Evolutionary conservation across 2,113 vertebrate species (phyloP).

Genomic region (Condylura cristata): DNA sequence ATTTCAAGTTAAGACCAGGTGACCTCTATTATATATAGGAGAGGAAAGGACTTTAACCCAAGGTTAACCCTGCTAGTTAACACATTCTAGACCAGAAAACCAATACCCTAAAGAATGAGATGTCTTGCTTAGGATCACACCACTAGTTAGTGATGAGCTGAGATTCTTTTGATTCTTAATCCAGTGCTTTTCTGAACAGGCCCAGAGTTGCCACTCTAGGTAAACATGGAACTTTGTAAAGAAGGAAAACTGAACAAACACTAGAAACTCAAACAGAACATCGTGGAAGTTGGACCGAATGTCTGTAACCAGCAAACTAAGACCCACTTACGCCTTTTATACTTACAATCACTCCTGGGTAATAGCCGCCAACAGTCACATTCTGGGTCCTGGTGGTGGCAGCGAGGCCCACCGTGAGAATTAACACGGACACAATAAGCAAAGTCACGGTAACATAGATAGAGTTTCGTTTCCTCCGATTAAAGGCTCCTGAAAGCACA

Average conservation of each 20-base stretch:
- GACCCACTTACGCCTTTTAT: slow-evolving; percentile 81
- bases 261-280: slow-evolving; percentile 69
- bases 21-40: neutral
- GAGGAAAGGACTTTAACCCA: neutral
- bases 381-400: slow-evolving; percentile 98
- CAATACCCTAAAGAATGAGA: neutral
- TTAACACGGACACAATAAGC: slow-evolving; percentile 95
- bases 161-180: slow-evolving; percentile 6
- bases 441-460: slow-evolving; percentile 95
- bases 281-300: slow-evolving; percentile 67
- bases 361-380: slow-evolving; percentile 98
- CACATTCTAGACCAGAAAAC: neutral
- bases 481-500: slow-evolving; percentile 94
- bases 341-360: slow-evolving; percentile 99
- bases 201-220: neutral
- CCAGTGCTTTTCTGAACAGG: neutral
- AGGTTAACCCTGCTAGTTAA: neutral
- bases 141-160: neutral
- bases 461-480: slow-evolving; percentile 97
- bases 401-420: slow-evolving; percentile 96
- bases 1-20: slow-evolving; percentile 17
- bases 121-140: neutral
- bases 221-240: slow-evolving; percentile 64
- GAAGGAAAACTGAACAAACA: slow-evolving; percentile 73
- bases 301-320: slow-evolving; percentile 70